Percentiles rank a stretch among this genome's conserved stretches.
phyloP scores from a whole-genome alignment of 2,797 vertebrate genomes.

The Hylomyscus alleni region DNA sequence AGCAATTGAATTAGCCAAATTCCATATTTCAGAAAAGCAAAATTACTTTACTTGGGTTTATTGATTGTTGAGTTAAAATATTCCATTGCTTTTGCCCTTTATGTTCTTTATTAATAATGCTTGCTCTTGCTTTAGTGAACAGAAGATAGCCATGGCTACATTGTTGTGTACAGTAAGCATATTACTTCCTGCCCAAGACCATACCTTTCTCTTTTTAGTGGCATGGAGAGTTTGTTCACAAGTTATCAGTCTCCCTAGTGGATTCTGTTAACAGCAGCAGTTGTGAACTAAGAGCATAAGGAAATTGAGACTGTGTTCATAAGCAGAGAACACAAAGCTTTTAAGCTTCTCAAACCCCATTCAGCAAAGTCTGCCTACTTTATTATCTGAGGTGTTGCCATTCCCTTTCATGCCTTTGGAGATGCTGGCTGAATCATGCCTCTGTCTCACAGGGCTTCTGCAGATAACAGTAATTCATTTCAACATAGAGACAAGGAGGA shows the following conservation, averaged over 20 bases:
- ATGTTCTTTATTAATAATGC: constrained; percentile 29
- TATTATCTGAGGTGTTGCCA: constrained; percentile 1
- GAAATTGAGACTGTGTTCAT: constrained; percentile 6
- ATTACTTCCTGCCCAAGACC: background rate
- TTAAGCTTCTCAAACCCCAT: constrained; percentile 19
- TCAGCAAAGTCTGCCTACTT: constrained; percentile 4
- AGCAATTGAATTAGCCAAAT: constrained; percentile 53
- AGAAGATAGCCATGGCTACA: background rate
- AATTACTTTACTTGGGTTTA: constrained; percentile 59
- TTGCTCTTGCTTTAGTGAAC: constrained; percentile 60
- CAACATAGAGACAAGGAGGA: constrained; percentile 45
- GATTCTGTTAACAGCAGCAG: constrained; percentile 4
- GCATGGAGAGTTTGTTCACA: constrained; percentile 44
- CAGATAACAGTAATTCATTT: constrained; percentile 58
- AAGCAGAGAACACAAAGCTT: constrained; percentile 33
- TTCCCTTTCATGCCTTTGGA: constrained; percentile 61
- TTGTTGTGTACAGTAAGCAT: constrained; percentile 53
- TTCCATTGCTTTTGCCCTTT: constrained; percentile 61
- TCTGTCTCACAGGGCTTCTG: constrained; percentile 41
- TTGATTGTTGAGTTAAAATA: constrained; percentile 34
- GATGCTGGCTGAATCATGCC: constrained; percentile 12
- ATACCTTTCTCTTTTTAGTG: background rate
- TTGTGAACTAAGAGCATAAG: background rate
- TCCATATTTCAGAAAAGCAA: constrained; percentile 66
- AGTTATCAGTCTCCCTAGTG: constrained; percentile 1